Base-by-base conservation (phyloP, 2,113 vertebrate genomes). In the Antechinus flavipes region DNA sequence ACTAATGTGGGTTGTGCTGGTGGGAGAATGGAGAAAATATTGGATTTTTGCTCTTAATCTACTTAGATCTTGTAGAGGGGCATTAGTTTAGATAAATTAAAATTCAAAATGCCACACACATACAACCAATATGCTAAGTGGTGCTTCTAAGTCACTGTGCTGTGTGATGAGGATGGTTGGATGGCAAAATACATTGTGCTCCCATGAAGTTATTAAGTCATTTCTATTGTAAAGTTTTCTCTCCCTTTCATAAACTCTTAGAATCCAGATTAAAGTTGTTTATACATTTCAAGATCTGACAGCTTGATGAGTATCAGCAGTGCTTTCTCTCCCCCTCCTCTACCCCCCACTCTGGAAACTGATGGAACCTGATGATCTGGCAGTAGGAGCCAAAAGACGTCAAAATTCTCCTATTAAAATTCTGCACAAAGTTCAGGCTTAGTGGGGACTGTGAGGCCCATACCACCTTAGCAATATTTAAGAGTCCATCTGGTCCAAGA, bases 21-120 rank as follows among this genome's bases (percentile, higher is more conserved):
- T 98, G 98, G 98, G 98, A 98, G 98, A 98, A 98, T 96, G 98
- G 98, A 98, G 97, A 98, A 98, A 98, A 98, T 99, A 99, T 98
- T 99, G 98, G 98, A 99, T 99, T 99, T 99, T 98, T 98, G 98
- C 97, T 98, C 96, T 98, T 99, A 99, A 99, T 99, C 98, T 99
- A 98, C 99, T 99, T 99, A 99, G 91, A 95, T 96, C 97, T 98
- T 98, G 97, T 98, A 98, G 97, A 96, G 98, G 98, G 98, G 97
- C 98, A 99, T 99, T 99, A 99, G 98, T 98, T 99, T 99, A 99
- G 98, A 98, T 97, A 98, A 97, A 99, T 99, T 98, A 98, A 97
- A 98, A 97, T 97, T 93, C 89, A 98, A 97, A 97, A 98, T 97
- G 97, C 97, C 98, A 98, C 46, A 50, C 96, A 97, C 92, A 84